A percentile compares a stretch with the other conserved stretches of the same genome.
Evolutionary conservation across 2,797 vertebrate species (phyloP).

Genomic region (Myotis vivesi): DNA sequence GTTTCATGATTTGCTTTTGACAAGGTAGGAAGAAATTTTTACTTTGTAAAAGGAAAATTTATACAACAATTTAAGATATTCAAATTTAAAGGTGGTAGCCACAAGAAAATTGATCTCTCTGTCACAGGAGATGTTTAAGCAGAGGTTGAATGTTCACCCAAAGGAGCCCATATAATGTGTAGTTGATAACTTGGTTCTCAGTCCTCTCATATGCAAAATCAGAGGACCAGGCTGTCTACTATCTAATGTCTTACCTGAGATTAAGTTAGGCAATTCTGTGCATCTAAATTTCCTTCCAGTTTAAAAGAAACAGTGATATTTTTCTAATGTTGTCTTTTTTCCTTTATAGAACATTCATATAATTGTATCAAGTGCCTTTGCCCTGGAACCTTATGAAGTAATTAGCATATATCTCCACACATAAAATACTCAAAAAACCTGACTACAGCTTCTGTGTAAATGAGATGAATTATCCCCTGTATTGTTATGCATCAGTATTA

Average conservation of each 20-base stretch:
- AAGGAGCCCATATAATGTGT: not conserved
- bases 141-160: not conserved
- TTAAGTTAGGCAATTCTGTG: not conserved
- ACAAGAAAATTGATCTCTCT: not conserved
- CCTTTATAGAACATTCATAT: conserved; percentile 1
- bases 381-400: not conserved
- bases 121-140: not conserved
- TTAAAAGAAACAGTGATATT: not conserved
- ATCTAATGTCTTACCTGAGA: not conserved
- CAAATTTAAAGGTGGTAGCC: not conserved
- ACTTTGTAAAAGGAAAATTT: not conserved
- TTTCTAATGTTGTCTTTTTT: not conserved
- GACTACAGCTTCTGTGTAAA: not conserved
- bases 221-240: not conserved
- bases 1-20: conserved; percentile 41
- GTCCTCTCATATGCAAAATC: not conserved
- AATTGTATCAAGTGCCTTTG: not conserved
- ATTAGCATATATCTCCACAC: not conserved
- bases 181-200: not conserved
- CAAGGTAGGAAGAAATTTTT: not conserved
- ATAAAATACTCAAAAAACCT: not conserved
- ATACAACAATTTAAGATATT: not conserved
- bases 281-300: not conserved
- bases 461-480: not conserved
- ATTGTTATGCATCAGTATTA: not conserved